Base-by-base conservation (phyloP, 2,113 vertebrate species). In the Pseudopipra pipra region DNA sequence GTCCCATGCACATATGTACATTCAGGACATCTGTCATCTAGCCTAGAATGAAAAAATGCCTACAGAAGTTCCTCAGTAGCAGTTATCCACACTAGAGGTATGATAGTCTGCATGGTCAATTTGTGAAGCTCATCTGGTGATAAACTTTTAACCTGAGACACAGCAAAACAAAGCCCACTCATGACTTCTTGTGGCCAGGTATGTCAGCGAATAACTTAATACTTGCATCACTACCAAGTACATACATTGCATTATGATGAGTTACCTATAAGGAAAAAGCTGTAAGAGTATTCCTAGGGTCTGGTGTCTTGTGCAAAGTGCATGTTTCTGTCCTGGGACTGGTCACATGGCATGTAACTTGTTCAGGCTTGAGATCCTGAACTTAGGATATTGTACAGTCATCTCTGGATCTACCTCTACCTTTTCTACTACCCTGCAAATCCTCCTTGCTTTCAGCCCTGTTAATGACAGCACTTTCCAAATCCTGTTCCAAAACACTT, bases 351-450 rank as follows among this genome's bases (percentile, higher is more conserved):
- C 72, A 21, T 8, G 12, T 56, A 58, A 25, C n/a, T 74, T 2
- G 0, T 6, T 30, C 21, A 39, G 61, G 2, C 35, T 65, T 39
- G 24, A 51, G 73, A 80, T 44, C 87, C 16, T 37, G 24, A 13
- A 5, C 51, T 98, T 86, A 99, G 0, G 99, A 98, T 97, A 99
- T 68, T 46, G 97, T 97, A 79, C 99, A 99, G 7, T 99, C 99
- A 47, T 99, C 99, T 94, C 98, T 99, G 87, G 96, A 97, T 93
- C 96, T 99, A 23, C 97, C 97, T 94, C 98, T 99, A 54, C 96
- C 97, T 47, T 95, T 98, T 92, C 97, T 98, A 39, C 83, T 33
- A 54, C 35, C 86, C 61, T 91, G 72, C 23, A 86, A 18, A 62
- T 98, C 98, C 51, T 96, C 97, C 47, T 72, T 89, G 81, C 71